These are phyloP conservation scores for Drosophila parthenogenetica DNA, from an alignment of 2,888 invertebrate species.

Conservation along the genomic window DNA sequence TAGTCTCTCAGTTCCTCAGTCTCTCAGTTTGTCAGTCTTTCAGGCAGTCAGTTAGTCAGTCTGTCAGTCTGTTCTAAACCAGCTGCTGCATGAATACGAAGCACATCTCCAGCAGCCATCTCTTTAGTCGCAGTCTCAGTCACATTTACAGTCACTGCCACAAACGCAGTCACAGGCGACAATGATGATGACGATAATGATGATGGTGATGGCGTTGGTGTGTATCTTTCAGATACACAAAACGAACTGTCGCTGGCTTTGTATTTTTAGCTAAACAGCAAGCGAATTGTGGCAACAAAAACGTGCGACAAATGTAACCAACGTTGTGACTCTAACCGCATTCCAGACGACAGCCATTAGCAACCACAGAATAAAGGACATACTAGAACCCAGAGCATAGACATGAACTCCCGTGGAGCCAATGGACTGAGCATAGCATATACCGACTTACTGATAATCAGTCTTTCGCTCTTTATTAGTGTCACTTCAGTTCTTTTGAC, in stretches of 20 bases:
- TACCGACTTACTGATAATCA: conserved; percentile 41
- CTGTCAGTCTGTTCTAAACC: conserved; percentile 15
- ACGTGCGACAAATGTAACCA: conserved; percentile 61
- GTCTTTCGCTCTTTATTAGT: conserved; percentile 15
- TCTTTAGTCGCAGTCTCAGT: conserved; percentile 6
- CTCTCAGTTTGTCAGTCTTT: conserved; percentile 16
- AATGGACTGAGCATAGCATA: conserved; percentile 16
- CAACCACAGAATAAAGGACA: conserved; percentile 26
- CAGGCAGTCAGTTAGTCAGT: conserved; percentile 8
- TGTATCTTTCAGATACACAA: conserved; percentile 52
- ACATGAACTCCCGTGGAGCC: conserved; percentile 10
- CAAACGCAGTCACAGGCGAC: conserved; percentile 15
- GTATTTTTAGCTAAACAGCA: conserved; percentile 55
- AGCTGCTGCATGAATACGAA: conserved; percentile 31
- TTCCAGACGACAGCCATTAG: conserved; percentile 56
- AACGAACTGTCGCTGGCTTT: conserved; percentile 28
- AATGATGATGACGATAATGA: conserved; percentile 35
- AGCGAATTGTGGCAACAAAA: conserved; percentile 27
- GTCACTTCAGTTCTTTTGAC: conserved; percentile 33
- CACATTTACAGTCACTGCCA: background rate
- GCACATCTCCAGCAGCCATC: background rate
- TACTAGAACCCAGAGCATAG: background rate
- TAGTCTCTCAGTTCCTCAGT: conserved; percentile 5
- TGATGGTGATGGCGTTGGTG: conserved; percentile 21
- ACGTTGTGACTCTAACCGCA: conserved; percentile 68